Conservation (phyloP, 2,888 invertebrate genomes). For the Aromia moschata region DNA sequence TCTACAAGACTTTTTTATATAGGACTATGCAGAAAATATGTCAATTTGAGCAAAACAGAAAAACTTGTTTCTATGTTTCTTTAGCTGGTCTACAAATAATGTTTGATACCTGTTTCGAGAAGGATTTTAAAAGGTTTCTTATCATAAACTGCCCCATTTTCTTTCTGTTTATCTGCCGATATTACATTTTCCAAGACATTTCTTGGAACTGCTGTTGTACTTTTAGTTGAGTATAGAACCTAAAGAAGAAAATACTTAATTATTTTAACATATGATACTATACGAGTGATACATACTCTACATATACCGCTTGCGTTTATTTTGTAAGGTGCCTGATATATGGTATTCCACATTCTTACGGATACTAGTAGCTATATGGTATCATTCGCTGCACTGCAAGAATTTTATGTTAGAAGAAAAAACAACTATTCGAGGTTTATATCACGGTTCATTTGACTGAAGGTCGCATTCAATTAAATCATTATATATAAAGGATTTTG, state of each 20-base stretch:
- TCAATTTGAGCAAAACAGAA: no score
- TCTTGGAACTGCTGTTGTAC: constrained; percentile 70
- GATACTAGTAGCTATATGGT: constrained; percentile 7
- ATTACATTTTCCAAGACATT: constrained; percentile 71
- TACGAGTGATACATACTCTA: constrained; percentile 3
- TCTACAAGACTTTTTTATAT: no score
- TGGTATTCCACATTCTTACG: constrained; percentile 11
- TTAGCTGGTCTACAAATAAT: no score
- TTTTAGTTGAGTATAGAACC: constrained; percentile 35
- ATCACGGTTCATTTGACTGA: not conserved
- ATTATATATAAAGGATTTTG: no score
- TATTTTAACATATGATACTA: not conserved
- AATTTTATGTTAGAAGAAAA: not conserved
- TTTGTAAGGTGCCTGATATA: not conserved
- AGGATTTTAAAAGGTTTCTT: constrained; percentile 86
- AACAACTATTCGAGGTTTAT: not conserved
- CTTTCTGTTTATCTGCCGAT: constrained; percentile 71
- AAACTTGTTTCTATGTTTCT: no score
- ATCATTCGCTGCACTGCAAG: not conserved
- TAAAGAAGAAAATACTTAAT: constrained; percentile 24
- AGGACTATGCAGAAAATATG: no score
- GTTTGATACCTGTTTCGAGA: constrained; percentile 74
- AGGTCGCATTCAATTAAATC: not conserved
- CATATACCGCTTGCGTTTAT: constrained; percentile 7
- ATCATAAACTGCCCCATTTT: constrained; percentile 84